These are phyloP conservation scores for Muntiacus muntjak DNA, from an alignment of 2,113 vertebrate species.

Conservation along the genomic window DNA sequence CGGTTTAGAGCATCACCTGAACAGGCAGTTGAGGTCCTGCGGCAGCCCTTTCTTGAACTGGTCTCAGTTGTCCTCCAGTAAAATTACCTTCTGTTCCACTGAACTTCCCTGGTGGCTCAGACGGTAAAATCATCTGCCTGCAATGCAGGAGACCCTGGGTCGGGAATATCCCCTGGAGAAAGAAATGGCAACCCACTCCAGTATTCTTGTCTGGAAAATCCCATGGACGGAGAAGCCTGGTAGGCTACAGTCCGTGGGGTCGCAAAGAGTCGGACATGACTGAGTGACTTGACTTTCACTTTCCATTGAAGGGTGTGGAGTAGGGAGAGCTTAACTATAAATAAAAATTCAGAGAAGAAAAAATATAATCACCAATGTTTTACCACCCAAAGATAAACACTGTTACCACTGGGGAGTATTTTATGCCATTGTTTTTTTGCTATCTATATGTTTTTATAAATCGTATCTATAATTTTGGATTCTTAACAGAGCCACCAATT, in stretches of 20 bases:
- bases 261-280: no score
- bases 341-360: slow-evolving; percentile 19
- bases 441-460: not conserved
- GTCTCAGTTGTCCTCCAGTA: not conserved
- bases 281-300: no score
- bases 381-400: not conserved
- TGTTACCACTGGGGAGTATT: not conserved
- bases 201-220: no score
- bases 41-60: not conserved
- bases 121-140: no score
- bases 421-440: not conserved
- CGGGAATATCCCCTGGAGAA: no score
- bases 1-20: not conserved
- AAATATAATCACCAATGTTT: not conserved
- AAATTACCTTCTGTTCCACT: not conserved
- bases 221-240: no score
- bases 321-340: not conserved
- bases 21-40: not conserved
- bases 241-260: no score
- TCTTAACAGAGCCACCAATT: not conserved
- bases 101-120: not conserved
- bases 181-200: no score
- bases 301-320: not conserved
- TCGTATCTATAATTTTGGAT: not conserved
- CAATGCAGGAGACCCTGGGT: no score